phyloP scores from a whole-genome alignment of 2,113 vertebrate species.

The Ctenodactylus gundi region DNA sequence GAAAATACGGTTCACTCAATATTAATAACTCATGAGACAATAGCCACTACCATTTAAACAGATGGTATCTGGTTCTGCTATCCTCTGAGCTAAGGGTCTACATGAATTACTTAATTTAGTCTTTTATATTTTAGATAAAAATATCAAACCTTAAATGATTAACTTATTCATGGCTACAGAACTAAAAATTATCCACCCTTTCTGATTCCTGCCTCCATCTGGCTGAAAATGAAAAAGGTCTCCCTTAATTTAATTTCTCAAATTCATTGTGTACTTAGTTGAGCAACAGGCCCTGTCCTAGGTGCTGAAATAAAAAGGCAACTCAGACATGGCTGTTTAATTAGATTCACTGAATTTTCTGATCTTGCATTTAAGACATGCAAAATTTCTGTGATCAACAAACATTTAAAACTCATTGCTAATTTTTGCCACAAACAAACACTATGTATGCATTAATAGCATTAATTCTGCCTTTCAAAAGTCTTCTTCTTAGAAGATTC shows the following conservation, averaged over 20 bases:
- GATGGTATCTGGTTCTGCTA: not conserved
- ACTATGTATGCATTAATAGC: not conserved
- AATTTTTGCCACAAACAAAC: not conserved
- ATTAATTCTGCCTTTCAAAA: not conserved
- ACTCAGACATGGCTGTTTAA: not conserved
- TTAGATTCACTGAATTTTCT: not conserved
- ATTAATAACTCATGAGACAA: not conserved
- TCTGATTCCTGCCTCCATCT: not conserved
- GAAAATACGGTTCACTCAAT: not conserved
- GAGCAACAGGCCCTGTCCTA: not conserved
- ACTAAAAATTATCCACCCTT: not conserved
- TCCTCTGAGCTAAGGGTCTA: not conserved
- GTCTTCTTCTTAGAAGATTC: not conserved
- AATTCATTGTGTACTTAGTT: not conserved
- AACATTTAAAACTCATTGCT: not conserved
- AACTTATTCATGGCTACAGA: not conserved
- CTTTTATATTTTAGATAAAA: not conserved
- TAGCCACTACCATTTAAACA: not conserved
- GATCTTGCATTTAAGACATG: not conserved
- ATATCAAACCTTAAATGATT: not conserved
- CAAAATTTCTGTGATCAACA: not conserved
- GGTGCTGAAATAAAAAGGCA: not conserved
- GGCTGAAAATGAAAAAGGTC: not conserved
- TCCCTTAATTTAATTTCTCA: too few species aligned
- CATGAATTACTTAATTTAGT: not conserved